Percentiles rank a stretch among this genome's conserved stretches.
Evolutionary conservation across 2,888 invertebrate species (phyloP).

Genomic region (Bugulina stolonifera): DNA sequence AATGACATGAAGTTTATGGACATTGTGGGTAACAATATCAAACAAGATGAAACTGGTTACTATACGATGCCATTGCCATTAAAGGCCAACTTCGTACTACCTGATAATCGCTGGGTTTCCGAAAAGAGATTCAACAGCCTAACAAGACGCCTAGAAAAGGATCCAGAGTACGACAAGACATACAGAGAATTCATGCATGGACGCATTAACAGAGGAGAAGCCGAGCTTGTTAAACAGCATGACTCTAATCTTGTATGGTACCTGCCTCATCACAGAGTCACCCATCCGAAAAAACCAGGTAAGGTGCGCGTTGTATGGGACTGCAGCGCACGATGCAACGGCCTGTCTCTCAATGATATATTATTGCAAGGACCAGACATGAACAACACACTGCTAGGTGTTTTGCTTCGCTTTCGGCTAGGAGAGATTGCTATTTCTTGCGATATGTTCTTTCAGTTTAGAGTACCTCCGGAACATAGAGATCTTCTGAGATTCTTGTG

Average conservation of each 20-base stretch:
- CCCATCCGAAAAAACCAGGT: constrained; percentile 28
- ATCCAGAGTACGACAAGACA: constrained; percentile 5
- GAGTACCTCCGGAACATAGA: constrained; percentile 27
- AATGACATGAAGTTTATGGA: neutral
- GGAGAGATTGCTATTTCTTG: constrained; percentile 27
- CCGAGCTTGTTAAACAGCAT: constrained; percentile 25
- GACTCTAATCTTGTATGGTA: constrained; percentile 24
- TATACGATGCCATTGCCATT: constrained; percentile 28
- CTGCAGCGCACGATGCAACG: constrained; percentile 14
- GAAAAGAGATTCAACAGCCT: constrained; percentile 6
- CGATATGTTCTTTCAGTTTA: constrained; percentile 29
- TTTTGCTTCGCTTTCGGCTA: constrained; percentile 28
- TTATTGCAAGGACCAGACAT: constrained; percentile 28
- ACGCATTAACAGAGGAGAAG: constrained; percentile 27
- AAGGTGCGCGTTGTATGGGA: constrained; percentile 29
- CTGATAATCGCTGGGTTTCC: constrained; percentile 27
- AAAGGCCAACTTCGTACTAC: neutral
- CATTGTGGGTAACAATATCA: neutral
- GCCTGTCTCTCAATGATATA: constrained; percentile 27
- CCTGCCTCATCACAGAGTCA: constrained; percentile 27
- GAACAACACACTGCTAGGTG: constrained; percentile 27
- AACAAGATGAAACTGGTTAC: constrained; percentile 24
- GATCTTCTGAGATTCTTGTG: constrained; percentile 28
- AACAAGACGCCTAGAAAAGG: neutral
- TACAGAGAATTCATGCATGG: constrained; percentile 27